Evolutionary conservation across 2,797 vertebrate species (phyloP), one percentile per base, ranked within the genome.

Genomic region (Clamator glandarius): DNA sequence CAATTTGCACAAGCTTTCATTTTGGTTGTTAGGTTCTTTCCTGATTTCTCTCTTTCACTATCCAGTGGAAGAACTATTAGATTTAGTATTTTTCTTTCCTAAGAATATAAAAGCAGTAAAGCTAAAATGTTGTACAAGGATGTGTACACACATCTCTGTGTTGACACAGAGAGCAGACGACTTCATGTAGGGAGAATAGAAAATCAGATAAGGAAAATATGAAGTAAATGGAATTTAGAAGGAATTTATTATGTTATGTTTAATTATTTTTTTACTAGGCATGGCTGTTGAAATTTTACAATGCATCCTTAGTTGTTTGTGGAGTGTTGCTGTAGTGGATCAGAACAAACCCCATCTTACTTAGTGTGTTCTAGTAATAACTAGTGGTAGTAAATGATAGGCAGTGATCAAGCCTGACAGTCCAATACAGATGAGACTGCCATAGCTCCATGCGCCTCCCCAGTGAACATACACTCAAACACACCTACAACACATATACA

Each of bases 161-260:
- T 55, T 88, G 48, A 62, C 79, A 73, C 88, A 93, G 62, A 87
- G 66, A 92, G 86, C 41, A 90, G 48, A 95, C 95, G 85, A 95
- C 52, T 72, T 93, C 80, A 87, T 50, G 18, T 24, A 82, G 59
- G 67, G 80, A 93, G 31, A 82, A 28, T 20, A 79, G 35, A 91
- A 4, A 86, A 93, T 92, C 80, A 96, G 95, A 92, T 91, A 96
- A 95, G 74, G 50, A 84, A 90, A 78, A 80, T 24, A 88, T 73
- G 69, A 93, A 86, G 35, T 69, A 92, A 82, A 90, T 24, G 21
- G 57, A 86, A 93, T 76, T 76, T 50, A 74, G 67, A 75, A 88
- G 35, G 51, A 78, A 92, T 89, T 87, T 69, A 88, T 88, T 74
- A 25, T 23, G 68, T 68, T 91, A 29, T 57, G 89, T 88, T 91